Evolutionary conservation across 1,140 invertebrate species (phyloP).

Genomic region (Sarcophaga bullata): DNA sequence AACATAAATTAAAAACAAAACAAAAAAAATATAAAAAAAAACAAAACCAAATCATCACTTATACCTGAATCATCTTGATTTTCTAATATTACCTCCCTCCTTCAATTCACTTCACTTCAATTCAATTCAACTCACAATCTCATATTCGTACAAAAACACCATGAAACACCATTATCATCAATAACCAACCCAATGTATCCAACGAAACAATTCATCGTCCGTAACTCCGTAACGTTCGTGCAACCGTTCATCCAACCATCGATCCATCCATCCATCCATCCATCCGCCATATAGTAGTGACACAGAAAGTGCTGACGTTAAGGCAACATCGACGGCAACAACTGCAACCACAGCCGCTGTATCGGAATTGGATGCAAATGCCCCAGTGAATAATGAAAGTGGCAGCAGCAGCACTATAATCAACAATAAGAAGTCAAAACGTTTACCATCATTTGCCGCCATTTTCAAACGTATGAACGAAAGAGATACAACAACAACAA

Average conservation of each 20-base stretch:
- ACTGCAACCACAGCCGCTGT: constrained; percentile 52
- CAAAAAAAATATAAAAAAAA: constrained; percentile 5
- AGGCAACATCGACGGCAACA: constrained; percentile 57
- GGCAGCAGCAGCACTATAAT: constrained; percentile 27
- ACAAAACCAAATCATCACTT: constrained; percentile 8
- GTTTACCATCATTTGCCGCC: constrained; percentile 58
- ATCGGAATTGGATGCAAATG: constrained; percentile 45
- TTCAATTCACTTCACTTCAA: constrained; percentile 13
- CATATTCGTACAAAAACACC: background rate
- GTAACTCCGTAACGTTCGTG: background rate
- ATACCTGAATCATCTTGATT: constrained; percentile 33
- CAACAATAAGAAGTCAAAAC: constrained; percentile 53
- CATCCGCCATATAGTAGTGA: constrained; percentile 65
- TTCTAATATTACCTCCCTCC: constrained; percentile 29
- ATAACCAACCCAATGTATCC: background rate
- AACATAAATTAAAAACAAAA: background rate
- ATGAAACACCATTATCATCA: background rate
- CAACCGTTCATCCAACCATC: background rate
- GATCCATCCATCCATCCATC: background rate
- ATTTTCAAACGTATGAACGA: constrained; percentile 62
- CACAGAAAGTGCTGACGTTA: constrained; percentile 68
- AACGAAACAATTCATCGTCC: background rate
- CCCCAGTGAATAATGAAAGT: constrained; percentile 44
- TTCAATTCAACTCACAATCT: background rate
- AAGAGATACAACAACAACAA: constrained; percentile 48